These are phyloP conservation scores for Sebastes glaucus DNA, from an alignment of 2,797 vertebrate species.

Conservation along the genomic window DNA sequence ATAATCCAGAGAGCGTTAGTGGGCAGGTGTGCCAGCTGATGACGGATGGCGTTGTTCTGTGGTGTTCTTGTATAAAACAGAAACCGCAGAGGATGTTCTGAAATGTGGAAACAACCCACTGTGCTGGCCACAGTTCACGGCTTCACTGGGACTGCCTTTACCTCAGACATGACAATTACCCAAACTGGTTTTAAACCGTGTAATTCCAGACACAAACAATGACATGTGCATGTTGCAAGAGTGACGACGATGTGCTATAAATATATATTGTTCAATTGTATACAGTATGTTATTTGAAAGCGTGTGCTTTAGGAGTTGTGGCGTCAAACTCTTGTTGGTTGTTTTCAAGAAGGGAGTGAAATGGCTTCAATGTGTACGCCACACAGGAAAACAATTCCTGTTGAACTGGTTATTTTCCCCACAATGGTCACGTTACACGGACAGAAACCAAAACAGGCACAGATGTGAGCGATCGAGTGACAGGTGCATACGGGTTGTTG, in stretches of 20 bases:
- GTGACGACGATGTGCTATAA: neutral
- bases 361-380: neutral
- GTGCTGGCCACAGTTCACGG: neutral
- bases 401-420: constrained; percentile 47
- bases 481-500: neutral
- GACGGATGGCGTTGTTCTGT: neutral
- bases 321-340: neutral
- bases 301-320: neutral
- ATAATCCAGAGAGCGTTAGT: neutral
- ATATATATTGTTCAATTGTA: neutral
- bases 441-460: constrained; percentile 26
- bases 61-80: neutral
- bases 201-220: neutral
- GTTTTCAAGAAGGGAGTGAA: neutral
- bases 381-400: constrained; percentile 2
- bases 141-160: neutral
- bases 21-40: constrained; percentile 41
- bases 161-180: constrained; percentile 7
- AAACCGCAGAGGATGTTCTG: neutral
- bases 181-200: constrained; percentile 42
- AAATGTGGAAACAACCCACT: constrained; percentile 13
- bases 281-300: neutral
- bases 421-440: neutral
- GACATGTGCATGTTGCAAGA: neutral
- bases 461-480: neutral